Base-by-base conservation (phyloP, 2,888 invertebrate genomes). In the Malacosoma neustria region DNA sequence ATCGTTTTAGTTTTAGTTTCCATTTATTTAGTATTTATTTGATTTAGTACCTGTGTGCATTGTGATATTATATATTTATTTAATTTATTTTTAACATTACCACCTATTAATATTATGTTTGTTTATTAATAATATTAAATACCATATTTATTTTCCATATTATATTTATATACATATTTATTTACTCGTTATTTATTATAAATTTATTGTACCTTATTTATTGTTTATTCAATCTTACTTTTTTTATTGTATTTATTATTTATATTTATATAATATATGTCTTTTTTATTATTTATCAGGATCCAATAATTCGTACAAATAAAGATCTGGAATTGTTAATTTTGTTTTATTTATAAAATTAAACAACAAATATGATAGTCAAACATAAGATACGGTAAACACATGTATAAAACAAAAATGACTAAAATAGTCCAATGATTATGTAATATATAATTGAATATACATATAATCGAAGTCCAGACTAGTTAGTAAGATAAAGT, bases 231-330 rank as follows among this genome's bases (percentile, higher is more conserved):
- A 37, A n/a, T 45, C 40, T 46, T 30, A 35, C 39, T 36, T 40
- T 42, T 37, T 37, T 33, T 9, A 15, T 33, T 15, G n/a, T 33
- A 2, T 38, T 29, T 37, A 34, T 36, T 38, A 22, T 42, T 35
- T 29, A 33, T 30, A 14, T 34, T 32, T 38, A 14, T 40, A 32
- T 38, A 32, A 11, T 35, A 7, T 34, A 34, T 35, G 34, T 35
- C 14, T 14, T 11, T 14, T 38, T 30, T 22, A 34, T 30, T 11
- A 22, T 31, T 33, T 29, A 13, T 33, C 11, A 15, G 30, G 5
- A 29, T 40, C 47, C 49, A 55, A 61, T 43, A 57, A 64, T 61
- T 70, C 79, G 74, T 82, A 80, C 81, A 80, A 82, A 82, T 82
- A 81, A 80, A 82, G 79, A 75, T 75, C 75, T 64, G 38, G 62